phyloP scores from a whole-genome alignment of 2,113 vertebrate genomes.

The Bostrychus sinensis region DNA sequence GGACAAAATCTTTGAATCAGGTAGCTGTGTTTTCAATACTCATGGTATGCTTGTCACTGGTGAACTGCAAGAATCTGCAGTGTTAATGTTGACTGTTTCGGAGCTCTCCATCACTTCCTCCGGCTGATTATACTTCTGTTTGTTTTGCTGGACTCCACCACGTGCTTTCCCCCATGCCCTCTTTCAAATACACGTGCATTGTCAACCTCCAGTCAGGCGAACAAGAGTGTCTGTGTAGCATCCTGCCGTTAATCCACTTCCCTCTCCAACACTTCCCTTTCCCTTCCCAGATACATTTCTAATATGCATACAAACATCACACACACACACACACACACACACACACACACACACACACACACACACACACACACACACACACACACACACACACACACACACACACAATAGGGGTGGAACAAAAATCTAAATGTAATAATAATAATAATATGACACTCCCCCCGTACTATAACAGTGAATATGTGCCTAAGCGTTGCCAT shows the following conservation, averaged over 20 bases:
- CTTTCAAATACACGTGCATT: constrained; percentile 35
- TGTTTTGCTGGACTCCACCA: constrained; percentile 18
- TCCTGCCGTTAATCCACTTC: constrained; percentile 75
- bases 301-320: constrained; percentile 24
- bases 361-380: too few species aligned
- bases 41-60: background rate
- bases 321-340: too few species aligned
- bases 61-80: background rate
- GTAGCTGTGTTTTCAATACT: background rate
- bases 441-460: too few species aligned
- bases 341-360: too few species aligned
- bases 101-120: constrained; percentile 13
- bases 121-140: background rate
- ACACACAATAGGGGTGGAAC: too few species aligned
- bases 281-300: constrained; percentile 42
- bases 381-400: too few species aligned
- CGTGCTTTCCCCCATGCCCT: constrained; percentile 6
- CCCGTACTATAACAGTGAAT: too few species aligned
- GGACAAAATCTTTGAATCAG: too few species aligned
- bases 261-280: constrained; percentile 63
- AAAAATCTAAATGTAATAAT: too few species aligned
- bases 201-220: constrained; percentile 48
- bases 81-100: background rate
- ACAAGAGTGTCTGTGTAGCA: constrained; percentile 59
- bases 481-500: too few species aligned